phyloP scores from a whole-genome alignment of 2,113 vertebrate species.

The Saiga tatarica region DNA sequence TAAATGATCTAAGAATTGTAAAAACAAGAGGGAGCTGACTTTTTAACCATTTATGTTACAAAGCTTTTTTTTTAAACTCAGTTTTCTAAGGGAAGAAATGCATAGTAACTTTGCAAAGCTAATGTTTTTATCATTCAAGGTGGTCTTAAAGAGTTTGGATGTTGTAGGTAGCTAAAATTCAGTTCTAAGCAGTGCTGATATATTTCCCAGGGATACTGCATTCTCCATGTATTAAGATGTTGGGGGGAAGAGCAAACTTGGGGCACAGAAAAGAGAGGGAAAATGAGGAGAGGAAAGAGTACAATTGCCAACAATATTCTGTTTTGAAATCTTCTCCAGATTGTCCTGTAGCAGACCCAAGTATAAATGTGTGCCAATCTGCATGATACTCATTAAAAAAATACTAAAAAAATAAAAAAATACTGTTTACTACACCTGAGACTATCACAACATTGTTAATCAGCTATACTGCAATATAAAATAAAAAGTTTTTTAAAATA shows the following conservation, averaged over 20 bases:
- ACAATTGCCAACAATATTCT: slow-evolving; percentile 29
- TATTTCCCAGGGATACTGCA: neutral
- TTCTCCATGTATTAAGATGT: neutral
- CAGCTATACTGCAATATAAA: neutral
- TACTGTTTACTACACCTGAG: neutral
- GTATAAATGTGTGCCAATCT: slow-evolving; percentile 43
- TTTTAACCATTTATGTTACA: slow-evolving; percentile 47
- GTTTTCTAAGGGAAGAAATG: slow-evolving; percentile 62
- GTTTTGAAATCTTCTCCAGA: slow-evolving; percentile 25
- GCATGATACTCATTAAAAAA: slow-evolving; percentile 48
- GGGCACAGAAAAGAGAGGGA: neutral
- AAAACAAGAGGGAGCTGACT: slow-evolving; percentile 23
- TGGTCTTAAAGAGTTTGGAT: slow-evolving; percentile 23
- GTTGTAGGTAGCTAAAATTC: slow-evolving; percentile 40
- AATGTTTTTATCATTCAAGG: slow-evolving; percentile 4
- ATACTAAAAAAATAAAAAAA: neutral
- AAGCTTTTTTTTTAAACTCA: neutral
- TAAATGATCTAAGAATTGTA: slow-evolving; percentile 39
- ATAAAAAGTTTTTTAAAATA: neutral
- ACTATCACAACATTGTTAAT: neutral
- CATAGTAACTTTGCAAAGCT: slow-evolving; percentile 41
- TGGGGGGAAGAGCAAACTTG: neutral
- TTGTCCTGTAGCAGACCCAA: neutral
- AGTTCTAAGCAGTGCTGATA: neutral
- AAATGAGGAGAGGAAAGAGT: neutral